A percentile compares a stretch with the other conserved stretches of the same genome.
Evolutionary conservation across 2,797 vertebrate genomes (phyloP).

Genomic region (Peromyscus melanophrys): DNA sequence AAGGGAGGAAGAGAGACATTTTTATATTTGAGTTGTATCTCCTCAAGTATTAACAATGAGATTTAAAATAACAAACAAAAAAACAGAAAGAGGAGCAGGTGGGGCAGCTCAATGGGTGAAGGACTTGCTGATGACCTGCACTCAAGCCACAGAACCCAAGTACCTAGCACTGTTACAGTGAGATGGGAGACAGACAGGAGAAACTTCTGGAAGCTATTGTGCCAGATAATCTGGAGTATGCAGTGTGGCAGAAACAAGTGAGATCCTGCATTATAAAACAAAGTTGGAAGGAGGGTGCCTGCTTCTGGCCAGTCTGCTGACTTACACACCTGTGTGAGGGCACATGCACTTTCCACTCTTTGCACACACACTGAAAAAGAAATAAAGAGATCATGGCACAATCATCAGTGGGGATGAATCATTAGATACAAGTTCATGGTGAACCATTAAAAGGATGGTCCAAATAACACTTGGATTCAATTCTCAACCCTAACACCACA

Average conservation of each 20-base stretch:
- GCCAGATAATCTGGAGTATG: neutral
- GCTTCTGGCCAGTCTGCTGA: neutral
- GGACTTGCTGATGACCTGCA: neutral
- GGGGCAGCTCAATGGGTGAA: too few species aligned
- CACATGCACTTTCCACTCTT: neutral
- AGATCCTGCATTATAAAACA: neutral
- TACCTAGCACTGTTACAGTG: neutral
- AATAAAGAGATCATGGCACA: slow-evolving; percentile 22
- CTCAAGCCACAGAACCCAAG: neutral
- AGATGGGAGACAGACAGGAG: neutral
- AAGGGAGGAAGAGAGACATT: neutral
- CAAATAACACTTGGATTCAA: neutral
- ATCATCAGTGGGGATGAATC: neutral
- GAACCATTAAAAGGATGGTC: neutral
- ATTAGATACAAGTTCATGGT: neutral
- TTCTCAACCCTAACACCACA: slow-evolving; percentile 20
- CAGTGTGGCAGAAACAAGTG: neutral
- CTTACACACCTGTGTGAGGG: neutral
- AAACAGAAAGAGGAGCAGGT: neutral
- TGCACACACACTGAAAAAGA: neutral
- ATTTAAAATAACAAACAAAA: neutral
- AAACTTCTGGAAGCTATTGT: neutral
- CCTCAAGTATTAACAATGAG: neutral
- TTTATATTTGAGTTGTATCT: neutral
- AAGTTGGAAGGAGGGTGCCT: too few species aligned